Evolutionary conservation across 2,888 invertebrate genomes (phyloP), one percentile per base, ranked within the genome.

Genomic region (Cynaeus angustus): DNA sequence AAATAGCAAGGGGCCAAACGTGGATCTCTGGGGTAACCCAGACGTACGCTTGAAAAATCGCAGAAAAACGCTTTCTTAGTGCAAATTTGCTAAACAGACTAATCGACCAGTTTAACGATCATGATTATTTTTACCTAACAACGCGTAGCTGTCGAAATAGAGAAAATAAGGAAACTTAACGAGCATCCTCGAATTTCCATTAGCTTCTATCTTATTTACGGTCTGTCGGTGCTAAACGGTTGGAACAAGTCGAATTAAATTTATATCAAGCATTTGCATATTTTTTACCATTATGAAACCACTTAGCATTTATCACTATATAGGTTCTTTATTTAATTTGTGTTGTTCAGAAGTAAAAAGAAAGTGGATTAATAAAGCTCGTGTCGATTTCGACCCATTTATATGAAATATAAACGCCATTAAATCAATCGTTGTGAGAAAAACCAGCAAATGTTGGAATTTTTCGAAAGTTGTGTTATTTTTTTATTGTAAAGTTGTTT

Each of bases 401-500:
- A 41, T 10, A 2, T 41, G 41, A 12, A 41, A 41, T 12, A 13
- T 41, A n/a, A n/a, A n/a, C 37, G n/a, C 7, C n/a, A 37, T 37
- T 37, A n/a, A n/a, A 41, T 10, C 41, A n/a, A 41, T 41, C 6
- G 33, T 33, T 21, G 21, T 21, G 21, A 21, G 21, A 21, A 21
- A 21, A 21, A 21, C 21, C 21, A 1, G 21, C 21, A 21, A 21
- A 21, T 21, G 21, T 21, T 21, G 21, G 21, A 21, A 21, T 21
- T 21, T 21, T 21, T 21, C 21, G 21, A 21, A 21, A 21, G 21
- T 21, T 1, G 4, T 21, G 21, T 21, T 55, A 38, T 37, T 33
- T 33, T n/a, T 33, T 7, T 33, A 33, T 4, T n/a, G 33, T 33
- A 33, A n/a, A 33, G 33, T 33, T 33, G 33, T 59, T 46, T 59